phyloP scores from a whole-genome alignment of 2,113 vertebrate genomes.

The Mus musculus region DNA sequence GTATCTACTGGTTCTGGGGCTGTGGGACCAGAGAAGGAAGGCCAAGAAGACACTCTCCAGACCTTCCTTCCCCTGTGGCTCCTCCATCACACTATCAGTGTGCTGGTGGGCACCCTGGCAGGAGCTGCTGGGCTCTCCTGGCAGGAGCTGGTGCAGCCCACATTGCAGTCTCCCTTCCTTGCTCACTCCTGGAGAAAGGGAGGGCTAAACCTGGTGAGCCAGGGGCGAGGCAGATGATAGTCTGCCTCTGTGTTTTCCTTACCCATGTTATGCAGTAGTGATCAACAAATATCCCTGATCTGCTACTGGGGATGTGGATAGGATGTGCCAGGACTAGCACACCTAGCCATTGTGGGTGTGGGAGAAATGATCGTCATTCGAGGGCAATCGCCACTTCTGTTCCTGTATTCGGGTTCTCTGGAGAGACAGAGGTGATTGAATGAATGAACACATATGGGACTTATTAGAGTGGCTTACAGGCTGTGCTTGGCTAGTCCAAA shows the following conservation, averaged over 20 bases:
- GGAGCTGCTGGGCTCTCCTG: neutral
- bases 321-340: neutral
- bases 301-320: neutral
- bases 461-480: neutral
- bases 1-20: neutral
- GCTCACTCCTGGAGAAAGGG: neutral
- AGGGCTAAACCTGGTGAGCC: neutral
- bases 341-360: neutral
- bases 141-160: slow-evolving; percentile 67
- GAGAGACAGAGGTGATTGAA: neutral
- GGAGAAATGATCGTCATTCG: neutral
- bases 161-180: neutral
- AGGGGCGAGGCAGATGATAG: neutral
- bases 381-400: neutral
- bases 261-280: neutral
- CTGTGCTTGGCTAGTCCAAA: neutral
- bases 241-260: neutral
- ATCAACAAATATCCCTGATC: neutral
- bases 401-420: neutral
- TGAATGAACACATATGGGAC: neutral
- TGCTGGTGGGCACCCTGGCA: no score
- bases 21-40: slow-evolving; percentile 71
- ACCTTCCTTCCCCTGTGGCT: slow-evolving; percentile 54
- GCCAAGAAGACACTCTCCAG: neutral
- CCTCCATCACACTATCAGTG: neutral